Percentiles rank a stretch among this genome's conserved stretches.
Conservation (phyloP, 2,797 vertebrate species). For the Acestrorhynchus altus region DNA sequence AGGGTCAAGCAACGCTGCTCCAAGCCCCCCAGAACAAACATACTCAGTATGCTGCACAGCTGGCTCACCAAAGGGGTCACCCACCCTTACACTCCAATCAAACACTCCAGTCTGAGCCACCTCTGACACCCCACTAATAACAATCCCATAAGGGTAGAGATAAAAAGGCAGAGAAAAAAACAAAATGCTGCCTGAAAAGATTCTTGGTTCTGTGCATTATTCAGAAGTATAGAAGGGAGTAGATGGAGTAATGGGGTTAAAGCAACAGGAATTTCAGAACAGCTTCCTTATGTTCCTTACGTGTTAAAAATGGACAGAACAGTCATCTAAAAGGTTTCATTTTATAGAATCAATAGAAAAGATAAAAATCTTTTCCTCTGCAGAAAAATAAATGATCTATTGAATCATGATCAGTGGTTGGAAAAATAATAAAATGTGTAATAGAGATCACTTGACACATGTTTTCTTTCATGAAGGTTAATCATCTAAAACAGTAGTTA, state of each 20-base stretch:
- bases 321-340: too few relatives aligned
- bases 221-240: background rate
- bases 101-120: conserved; percentile 38
- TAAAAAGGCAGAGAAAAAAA: conserved; percentile 35
- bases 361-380: too few relatives aligned
- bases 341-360: too few relatives aligned
- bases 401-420: too few relatives aligned
- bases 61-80: conserved; percentile 46
- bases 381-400: too few relatives aligned
- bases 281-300: background rate
- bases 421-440: too few relatives aligned
- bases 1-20: conserved; percentile 49
- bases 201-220: conserved; percentile 4
- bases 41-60: conserved; percentile 43
- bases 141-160: conserved; percentile 31
- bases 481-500: too few relatives aligned
- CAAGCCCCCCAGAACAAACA: conserved; percentile 44
- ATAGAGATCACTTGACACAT: too few relatives aligned
- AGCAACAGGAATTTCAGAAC: background rate
- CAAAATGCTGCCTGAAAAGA: conserved; percentile 24
- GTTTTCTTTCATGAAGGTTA: too few relatives aligned
- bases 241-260: background rate
- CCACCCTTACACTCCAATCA: conserved; percentile 36
- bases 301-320: too few relatives aligned
- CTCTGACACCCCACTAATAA: conserved; percentile 52